Base-by-base conservation (phyloP, 2,797 vertebrate species). In the Rhyacichthys aspro region DNA sequence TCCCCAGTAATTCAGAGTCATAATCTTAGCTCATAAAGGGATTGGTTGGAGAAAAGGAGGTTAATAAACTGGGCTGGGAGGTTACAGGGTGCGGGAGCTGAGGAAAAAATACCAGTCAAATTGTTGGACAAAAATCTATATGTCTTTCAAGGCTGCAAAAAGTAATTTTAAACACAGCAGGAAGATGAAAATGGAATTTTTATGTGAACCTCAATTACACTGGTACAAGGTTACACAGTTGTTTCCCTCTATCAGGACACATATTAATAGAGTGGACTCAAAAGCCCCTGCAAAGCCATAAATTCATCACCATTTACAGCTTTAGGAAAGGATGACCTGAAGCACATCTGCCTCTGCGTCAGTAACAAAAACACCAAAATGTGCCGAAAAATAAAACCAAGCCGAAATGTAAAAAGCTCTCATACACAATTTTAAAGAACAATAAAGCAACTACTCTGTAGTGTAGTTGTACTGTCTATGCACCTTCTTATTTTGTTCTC, bases 31-130 rank as follows among this genome's bases (percentile, higher is more conserved):
- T 66, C 57, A 50, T 58, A 50, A 57, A 66, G 23, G 23, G 59
- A 67, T 28, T 59, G 47, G 67, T 70, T 37, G 16, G 14, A 33
- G 56, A 11, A 67, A 63, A 69, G 43, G 32, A 59, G 39, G 65
- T 74, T 68, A 61, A 69, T 60, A 44, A 76, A 67, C 28, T 47
- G 63, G 60, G 64, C 58, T 63, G 67, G 19, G 33, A 43, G 36
- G 65, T 64, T 62, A 59, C 16, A 15, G n/a, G 14, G 50, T 50
- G 62, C 37, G 52, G 63, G 10, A 39, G 17, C 2, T 43, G 44
- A 19, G 64, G 17, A 66, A 46, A 56, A 28, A 52, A 36, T 38
- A 55, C 37, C 37, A 37, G 46, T 64, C n/a, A 61, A 66, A 34
- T 23, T 2, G 54, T 66, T 43, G 19, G 18, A 42, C 43, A 17